Percentiles rank a stretch among this genome's conserved stretches.
Conservation (phyloP, 2,888 invertebrate genomes). For the Aelia acuminata region DNA sequence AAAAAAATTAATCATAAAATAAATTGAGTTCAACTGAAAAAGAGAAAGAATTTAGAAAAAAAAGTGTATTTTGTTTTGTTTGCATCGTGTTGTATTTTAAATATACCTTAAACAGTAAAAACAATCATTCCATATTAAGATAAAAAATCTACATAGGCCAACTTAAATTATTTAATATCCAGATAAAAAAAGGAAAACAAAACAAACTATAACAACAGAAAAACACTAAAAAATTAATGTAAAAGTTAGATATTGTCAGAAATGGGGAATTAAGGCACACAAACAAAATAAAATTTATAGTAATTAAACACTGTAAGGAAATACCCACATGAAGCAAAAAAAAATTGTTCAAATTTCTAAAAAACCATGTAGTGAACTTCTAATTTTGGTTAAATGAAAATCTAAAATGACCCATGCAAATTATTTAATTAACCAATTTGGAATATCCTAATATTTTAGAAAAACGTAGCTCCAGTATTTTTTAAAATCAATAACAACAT, state of each 20-base stretch:
- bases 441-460: background rate
- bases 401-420: background rate
- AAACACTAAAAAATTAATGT: conserved; percentile 26
- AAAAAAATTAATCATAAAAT: background rate
- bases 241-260: conserved; percentile 42
- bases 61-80: conserved; percentile 17
- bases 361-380: background rate
- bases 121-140: conserved; percentile 34
- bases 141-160: conserved; percentile 40
- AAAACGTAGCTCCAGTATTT: background rate
- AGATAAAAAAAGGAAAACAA: conserved; percentile 47
- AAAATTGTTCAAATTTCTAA: background rate
- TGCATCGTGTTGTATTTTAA: background rate
- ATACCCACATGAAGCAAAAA: background rate
- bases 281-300: background rate
- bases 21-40: background rate
- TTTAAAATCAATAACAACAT: background rate
- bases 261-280: background rate
- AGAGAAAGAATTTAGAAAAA: background rate
- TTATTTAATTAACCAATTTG: background rate
- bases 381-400: conserved; percentile 4
- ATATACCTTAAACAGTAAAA: conserved; percentile 44
- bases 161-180: conserved; percentile 22
- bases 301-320: background rate
- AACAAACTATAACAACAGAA: conserved; percentile 27